Conservation (phyloP, 35 echinoderm and acorn worm genomes). For the Apostichopus japonicus region DNA sequence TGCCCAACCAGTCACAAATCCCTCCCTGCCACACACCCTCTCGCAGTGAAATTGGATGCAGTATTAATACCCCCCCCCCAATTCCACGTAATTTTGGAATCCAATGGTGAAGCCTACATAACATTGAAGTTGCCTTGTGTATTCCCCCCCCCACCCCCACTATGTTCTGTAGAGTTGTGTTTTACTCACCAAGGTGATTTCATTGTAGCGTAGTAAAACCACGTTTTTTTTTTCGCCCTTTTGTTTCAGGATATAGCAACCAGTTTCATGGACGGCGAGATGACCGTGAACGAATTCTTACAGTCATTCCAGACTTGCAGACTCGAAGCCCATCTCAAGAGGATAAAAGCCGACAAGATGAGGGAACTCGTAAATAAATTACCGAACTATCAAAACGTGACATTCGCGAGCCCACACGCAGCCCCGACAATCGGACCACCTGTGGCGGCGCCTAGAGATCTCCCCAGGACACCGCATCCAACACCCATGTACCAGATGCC, state of each 20-base stretch:
- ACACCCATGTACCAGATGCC: conserved; percentile 1
- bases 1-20: no score
- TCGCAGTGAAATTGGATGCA: no score
- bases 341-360: conserved; percentile 95
- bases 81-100: no score
- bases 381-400: not conserved
- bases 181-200: not conserved
- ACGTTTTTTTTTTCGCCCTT: conserved; percentile 15
- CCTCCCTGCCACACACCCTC: no score
- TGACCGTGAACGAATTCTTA: conserved; percentile 68
- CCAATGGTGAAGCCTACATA: no score
- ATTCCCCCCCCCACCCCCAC: no score
- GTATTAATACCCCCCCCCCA: no score
- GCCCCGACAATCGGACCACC: not conserved
- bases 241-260: conserved; percentile 79
- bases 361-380: conserved; percentile 58
- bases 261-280: conserved; percentile 79
- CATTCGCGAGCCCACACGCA: not conserved
- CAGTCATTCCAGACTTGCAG: conserved; percentile 76
- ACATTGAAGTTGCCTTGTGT: no score
- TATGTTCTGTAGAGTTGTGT: no score
- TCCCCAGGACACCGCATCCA: not conserved
- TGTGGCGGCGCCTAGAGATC: not conserved
- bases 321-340: conserved; percentile 66
- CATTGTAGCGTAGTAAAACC: not conserved